A percentile compares a stretch with the other conserved stretches of the same genome.
phyloP scores from a whole-genome alignment of 1,140 invertebrate species.

The Nasonia longicornis region DNA sequence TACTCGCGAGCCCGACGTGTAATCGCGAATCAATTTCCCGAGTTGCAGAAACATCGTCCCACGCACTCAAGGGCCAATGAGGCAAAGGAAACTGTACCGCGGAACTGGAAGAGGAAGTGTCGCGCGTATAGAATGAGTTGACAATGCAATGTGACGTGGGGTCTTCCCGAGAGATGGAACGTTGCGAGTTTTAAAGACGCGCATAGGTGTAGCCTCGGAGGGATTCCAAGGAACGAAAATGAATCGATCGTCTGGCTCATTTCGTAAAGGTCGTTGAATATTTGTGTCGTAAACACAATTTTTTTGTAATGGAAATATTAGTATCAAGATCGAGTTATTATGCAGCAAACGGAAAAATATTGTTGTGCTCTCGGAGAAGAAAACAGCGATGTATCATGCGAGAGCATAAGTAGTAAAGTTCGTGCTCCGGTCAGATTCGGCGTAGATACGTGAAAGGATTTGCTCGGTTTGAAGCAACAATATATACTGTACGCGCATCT shows the following conservation, averaged over 20 bases:
- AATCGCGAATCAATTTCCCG: slow-evolving; percentile 33
- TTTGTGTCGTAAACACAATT: too few relatives aligned
- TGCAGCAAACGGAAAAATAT: too few relatives aligned
- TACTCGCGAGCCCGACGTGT: neutral
- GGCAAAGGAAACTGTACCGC: too few relatives aligned
- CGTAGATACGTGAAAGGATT: neutral
- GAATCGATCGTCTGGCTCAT: too few relatives aligned
- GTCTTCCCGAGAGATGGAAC: neutral
- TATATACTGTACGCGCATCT: too few relatives aligned
- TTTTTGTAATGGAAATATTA: too few relatives aligned
- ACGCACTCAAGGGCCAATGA: neutral
- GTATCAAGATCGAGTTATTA: too few relatives aligned
- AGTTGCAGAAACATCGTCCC: neutral
- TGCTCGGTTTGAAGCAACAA: neutral
- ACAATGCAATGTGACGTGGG: neutral
- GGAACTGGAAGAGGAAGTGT: neutral
- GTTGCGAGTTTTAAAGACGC: too few relatives aligned
- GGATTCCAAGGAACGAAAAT: too few relatives aligned
- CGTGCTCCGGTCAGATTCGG: slow-evolving; percentile 18
- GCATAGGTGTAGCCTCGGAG: too few relatives aligned
- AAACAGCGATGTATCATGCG: neutral
- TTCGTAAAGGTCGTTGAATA: too few relatives aligned
- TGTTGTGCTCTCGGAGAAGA: neutral
- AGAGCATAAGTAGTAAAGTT: slow-evolving; percentile 37
- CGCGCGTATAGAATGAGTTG: neutral